phyloP scores from a whole-genome alignment of 2,113 vertebrate genomes.

The Phycodurus eques region DNA sequence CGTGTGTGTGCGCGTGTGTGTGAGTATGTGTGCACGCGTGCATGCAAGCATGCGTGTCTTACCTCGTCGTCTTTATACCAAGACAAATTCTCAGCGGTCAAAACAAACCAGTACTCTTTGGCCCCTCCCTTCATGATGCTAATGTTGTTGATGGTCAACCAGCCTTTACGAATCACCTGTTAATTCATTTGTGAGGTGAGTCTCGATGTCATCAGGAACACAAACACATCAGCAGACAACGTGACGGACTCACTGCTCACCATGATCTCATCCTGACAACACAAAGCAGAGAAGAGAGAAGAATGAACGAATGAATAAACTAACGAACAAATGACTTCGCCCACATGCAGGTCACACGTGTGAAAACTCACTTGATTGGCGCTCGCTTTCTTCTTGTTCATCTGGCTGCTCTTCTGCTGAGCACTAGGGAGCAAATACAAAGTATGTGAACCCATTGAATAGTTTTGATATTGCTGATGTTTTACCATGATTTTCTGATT shows the following conservation, averaged over 20 bases:
- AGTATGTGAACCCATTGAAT: no score
- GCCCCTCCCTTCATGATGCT: conserved; percentile 98
- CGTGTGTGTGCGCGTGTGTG: no score
- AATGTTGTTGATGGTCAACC: conserved; percentile 98
- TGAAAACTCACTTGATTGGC: conserved; percentile 85
- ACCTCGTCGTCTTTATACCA: conserved; percentile 99
- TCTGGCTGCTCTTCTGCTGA: conserved; percentile 94
- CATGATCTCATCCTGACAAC: conserved; percentile 73
- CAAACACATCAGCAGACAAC: no score
- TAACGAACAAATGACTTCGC: conserved; percentile 31
- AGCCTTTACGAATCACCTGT: conserved; percentile 97
- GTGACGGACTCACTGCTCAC: conserved; percentile 46
- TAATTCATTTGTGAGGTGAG: conserved; percentile 10
- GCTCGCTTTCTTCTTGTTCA: conserved; percentile 92
- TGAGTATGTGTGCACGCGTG: no score
- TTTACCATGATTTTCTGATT: no score
- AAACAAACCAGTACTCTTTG: conserved; percentile 98
- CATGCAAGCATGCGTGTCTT: conserved; percentile 39
- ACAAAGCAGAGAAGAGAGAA: no score
- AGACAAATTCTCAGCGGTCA: conserved; percentile 93
- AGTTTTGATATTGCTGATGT: no score
- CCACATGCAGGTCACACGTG: background rate
- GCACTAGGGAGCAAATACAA: conserved; percentile 72
- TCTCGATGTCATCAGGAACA: no score
- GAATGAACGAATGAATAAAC: no score